Percentiles rank a stretch among this genome's conserved stretches.
Conservation (phyloP, 2,797 vertebrate genomes). For the Cossypha heuglini region DNA sequence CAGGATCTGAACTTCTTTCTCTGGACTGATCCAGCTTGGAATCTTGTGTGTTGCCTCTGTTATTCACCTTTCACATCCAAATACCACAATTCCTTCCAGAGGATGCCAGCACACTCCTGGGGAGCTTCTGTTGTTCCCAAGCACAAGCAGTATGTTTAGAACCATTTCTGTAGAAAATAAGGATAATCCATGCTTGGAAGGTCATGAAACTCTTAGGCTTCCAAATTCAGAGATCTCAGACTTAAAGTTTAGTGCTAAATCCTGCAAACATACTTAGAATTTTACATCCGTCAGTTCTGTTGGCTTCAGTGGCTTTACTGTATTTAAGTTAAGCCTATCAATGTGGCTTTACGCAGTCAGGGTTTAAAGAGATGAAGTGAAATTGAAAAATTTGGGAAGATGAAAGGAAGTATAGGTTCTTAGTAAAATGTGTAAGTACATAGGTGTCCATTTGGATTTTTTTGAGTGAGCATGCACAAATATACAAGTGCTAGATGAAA, state of each 20-base stretch:
- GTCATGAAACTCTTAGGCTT: not conserved
- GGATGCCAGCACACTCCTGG: not conserved
- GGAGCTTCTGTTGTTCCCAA: not conserved
- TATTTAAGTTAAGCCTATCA: not conserved
- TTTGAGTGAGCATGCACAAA: not conserved
- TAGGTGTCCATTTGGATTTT: not conserved
- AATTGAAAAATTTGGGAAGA: not conserved
- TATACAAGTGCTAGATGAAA: not conserved
- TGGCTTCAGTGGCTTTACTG: not conserved
- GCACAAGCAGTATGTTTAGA: not conserved
- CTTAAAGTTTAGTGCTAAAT: not conserved
- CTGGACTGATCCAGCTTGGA: not conserved
- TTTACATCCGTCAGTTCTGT: not conserved
- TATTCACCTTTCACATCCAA: not conserved
- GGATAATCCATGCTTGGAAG: constrained; percentile 5
- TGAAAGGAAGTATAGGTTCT: not conserved
- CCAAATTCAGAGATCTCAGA: constrained; percentile 21
- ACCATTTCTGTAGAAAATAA: not conserved
- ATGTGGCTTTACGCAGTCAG: not conserved
- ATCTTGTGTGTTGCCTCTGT: not conserved
- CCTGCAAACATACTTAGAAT: not conserved
- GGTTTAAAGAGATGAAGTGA: not conserved
- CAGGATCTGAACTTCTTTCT: constrained; percentile 6
- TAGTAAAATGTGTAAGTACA: not conserved
- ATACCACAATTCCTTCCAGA: not conserved